These are phyloP conservation scores for Planococcus citri DNA, from an alignment of 1,140 invertebrate genomes.

Conservation along the genomic window DNA sequence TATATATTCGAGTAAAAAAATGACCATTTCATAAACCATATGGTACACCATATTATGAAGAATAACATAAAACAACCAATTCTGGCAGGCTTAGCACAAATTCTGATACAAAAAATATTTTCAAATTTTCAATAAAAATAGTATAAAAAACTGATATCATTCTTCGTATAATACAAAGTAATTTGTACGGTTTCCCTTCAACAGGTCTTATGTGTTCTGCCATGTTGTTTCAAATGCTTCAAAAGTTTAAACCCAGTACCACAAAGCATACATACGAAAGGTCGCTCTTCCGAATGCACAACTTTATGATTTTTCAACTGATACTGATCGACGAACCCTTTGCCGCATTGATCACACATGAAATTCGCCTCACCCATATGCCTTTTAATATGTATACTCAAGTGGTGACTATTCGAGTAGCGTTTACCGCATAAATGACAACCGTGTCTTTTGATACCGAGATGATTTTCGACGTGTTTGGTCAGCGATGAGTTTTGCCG, in stretches of 20 bases:
- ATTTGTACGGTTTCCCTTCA: too few relatives aligned
- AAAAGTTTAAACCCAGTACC: constrained; percentile 15
- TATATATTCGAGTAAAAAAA: too few relatives aligned
- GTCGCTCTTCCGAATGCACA: constrained; percentile 9
- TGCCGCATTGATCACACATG: constrained; percentile 12
- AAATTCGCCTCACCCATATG: constrained; percentile 7
- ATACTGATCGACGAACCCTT: constrained; percentile 18
- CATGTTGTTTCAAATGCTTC: constrained; percentile 19
- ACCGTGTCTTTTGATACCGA: constrained; percentile 14
- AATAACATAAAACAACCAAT: too few relatives aligned
- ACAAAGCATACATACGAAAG: constrained; percentile 15
- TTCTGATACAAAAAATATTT: too few relatives aligned
- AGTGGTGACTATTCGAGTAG: not conserved
- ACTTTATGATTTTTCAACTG: constrained; percentile 7
- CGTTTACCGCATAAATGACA: constrained; percentile 10
- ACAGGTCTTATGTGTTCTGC: constrained; percentile 1
- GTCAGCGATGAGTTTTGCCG: constrained; percentile 24
- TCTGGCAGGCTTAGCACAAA: too few relatives aligned
- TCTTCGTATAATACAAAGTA: too few relatives aligned
- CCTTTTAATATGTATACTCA: not conserved
- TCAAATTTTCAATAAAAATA: too few relatives aligned
- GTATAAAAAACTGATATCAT: too few relatives aligned
- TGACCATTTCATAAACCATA: too few relatives aligned
- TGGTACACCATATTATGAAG: too few relatives aligned
- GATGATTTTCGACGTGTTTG: constrained; percentile 21